Evolutionary conservation across 2,113 vertebrate genomes (phyloP).

Genomic region (Hippolais icterina): DNA sequence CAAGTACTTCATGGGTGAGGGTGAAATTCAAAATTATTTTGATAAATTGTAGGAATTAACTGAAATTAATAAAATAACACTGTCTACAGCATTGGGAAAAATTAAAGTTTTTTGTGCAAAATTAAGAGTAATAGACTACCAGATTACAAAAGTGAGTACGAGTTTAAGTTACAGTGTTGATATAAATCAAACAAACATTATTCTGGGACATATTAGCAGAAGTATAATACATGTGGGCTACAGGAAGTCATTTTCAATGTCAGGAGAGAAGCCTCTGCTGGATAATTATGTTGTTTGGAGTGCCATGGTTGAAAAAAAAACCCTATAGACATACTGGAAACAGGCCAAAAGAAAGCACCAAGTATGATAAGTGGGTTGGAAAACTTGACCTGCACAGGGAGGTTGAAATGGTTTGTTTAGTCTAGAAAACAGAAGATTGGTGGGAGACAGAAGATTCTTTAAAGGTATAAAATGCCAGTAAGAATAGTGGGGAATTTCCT

Average conservation of each 20-base stretch:
- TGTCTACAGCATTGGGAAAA: background rate
- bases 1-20: background rate
- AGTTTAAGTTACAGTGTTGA: background rate
- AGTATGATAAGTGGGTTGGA: background rate
- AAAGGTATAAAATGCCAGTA: background rate
- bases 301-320: background rate
- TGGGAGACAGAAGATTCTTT: background rate
- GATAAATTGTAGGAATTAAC: background rate
- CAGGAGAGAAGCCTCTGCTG: background rate
- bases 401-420: slow-evolving; percentile 39
- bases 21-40: background rate
- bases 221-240: background rate
- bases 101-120: background rate
- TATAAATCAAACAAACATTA: background rate
- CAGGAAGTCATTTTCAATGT: background rate
- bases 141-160: background rate
- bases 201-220: background rate
- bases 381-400: background rate
- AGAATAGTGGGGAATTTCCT: background rate
- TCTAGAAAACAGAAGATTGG: background rate
- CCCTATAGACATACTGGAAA: background rate
- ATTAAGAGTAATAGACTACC: background rate
- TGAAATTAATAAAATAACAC: background rate
- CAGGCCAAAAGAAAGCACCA: background rate
- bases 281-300: background rate